A percentile compares a stretch with the other conserved stretches of the same genome.
These are phyloP conservation scores for Euzetes globulus DNA, from an alignment of 2,888 invertebrate genomes.

Conservation along the genomic window DNA sequence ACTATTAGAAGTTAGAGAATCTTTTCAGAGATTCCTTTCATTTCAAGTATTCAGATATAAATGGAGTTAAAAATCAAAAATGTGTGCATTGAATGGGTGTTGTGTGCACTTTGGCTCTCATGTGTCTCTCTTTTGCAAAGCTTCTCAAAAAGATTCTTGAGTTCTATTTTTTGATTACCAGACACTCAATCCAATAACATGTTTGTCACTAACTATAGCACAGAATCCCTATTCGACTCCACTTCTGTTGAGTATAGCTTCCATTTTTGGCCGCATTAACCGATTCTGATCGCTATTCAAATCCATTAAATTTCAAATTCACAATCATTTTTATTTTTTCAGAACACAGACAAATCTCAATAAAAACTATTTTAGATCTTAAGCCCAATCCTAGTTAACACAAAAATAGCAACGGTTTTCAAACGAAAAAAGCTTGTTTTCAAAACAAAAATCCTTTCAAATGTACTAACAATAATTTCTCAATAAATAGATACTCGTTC, in stretches of 20 bases:
- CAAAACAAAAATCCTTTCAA: too few species aligned
- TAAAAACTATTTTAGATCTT: too few species aligned
- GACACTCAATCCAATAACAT: neutral
- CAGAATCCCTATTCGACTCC: neutral
- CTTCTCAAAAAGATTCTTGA: neutral
- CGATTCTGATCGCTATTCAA: neutral
- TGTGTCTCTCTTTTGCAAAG: neutral
- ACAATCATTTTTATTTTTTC: too few species aligned
- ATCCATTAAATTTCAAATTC: too few species aligned
- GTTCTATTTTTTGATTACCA: neutral
- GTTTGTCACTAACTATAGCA: constrained; percentile 13
- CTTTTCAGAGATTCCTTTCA: neutral
- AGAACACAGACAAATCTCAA: too few species aligned
- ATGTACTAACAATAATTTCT: neutral
- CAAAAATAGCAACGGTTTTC: too few species aligned
- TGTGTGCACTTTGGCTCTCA: neutral
- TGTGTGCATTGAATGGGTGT: neutral
- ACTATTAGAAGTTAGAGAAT: neutral
- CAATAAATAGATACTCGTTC: constrained; percentile 43
- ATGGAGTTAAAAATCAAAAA: neutral
- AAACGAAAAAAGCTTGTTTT: too few species aligned
- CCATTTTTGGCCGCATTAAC: constrained; percentile 23
- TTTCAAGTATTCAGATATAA: neutral
- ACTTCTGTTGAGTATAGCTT: neutral
- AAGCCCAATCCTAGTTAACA: too few species aligned